Evolutionary conservation across 30 jellyfish, hydroid and myxozoan genomes (phyloP).

Genomic region (Clytia hemisphaerica): DNA sequence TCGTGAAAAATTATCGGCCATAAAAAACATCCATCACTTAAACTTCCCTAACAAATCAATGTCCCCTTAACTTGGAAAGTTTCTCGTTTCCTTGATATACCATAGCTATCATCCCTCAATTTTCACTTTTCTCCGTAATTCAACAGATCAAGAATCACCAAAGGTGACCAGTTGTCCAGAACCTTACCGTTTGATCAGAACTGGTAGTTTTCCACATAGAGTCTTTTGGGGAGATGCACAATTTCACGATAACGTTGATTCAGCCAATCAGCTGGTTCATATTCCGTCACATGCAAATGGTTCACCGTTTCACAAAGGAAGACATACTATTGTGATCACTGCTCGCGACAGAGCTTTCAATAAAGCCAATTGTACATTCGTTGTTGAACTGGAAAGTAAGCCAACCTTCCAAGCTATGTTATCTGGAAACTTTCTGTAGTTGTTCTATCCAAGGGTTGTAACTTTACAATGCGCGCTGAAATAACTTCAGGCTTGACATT

Average conservation of each 20-base stretch:
- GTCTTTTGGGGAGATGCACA: conserved; percentile 71
- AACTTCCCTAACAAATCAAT: not conserved
- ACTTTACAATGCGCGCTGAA: too few species aligned
- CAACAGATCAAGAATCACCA: conserved; percentile 80
- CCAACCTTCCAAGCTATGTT: not conserved
- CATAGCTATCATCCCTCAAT: too few species aligned
- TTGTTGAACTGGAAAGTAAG: conserved; percentile 73
- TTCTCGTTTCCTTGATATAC: too few species aligned
- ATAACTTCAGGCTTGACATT: too few species aligned
- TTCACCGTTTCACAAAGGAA: conserved; percentile 47
- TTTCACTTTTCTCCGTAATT: not conserved
- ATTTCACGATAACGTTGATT: conserved; percentile 81
- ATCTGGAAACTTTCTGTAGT: not conserved
- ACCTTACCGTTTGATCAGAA: too few species aligned
- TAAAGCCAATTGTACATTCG: conserved; percentile 64
- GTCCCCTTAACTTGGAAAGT: not conserved
- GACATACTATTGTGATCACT: conserved; percentile 17
- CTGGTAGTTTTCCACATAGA: conserved; percentile 40
- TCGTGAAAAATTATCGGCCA: not conserved
- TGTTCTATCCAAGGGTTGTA: too few species aligned
- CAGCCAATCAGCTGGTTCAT: conserved; percentile 3
- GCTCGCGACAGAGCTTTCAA: conserved; percentile 65
- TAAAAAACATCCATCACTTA: not conserved
- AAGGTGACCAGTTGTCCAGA: conserved; percentile 68
- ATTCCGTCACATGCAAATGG: conserved; percentile 64